Conservation (phyloP, 2,797 vertebrate species). For the Poeciliopsis paucimaculata region DNA sequence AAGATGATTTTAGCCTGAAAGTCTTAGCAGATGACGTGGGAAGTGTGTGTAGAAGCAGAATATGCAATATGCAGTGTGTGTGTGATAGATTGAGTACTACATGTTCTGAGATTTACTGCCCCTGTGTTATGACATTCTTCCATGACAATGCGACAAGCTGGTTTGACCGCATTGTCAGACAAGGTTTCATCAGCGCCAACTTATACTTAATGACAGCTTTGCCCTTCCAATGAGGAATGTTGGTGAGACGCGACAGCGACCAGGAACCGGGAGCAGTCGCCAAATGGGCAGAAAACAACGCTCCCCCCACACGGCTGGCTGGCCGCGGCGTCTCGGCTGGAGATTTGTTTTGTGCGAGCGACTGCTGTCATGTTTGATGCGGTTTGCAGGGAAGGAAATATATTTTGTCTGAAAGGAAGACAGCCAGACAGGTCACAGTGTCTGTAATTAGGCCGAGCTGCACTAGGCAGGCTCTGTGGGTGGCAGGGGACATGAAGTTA, state of each 20-base stretch:
- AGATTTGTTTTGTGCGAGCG: constrained; percentile 29
- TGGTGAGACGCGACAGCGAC: constrained; percentile 41
- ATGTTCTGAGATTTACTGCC: constrained; percentile 4
- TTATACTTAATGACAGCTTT: constrained; percentile 67
- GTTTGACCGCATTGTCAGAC: constrained; percentile 71
- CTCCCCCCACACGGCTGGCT: constrained; percentile 8
- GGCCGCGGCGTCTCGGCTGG: constrained; percentile 21
- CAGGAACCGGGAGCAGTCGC: constrained; percentile 28
- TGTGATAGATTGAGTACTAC: constrained; percentile 17
- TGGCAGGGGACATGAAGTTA: constrained; percentile 39
- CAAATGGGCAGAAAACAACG: constrained; percentile 39
- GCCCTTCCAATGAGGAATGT: constrained; percentile 41
- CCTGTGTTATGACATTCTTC: constrained; percentile 37
- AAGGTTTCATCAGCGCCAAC: constrained; percentile 33
- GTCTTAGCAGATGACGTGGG: not conserved
- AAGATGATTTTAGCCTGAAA: not conserved
- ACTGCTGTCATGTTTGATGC: constrained; percentile 43
- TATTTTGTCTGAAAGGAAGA: constrained; percentile 53
- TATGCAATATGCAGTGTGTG: not conserved
- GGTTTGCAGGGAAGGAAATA: constrained; percentile 50
- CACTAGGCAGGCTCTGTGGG: constrained; percentile 28
- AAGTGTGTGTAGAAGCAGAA: constrained; percentile 3
- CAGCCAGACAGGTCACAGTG: constrained; percentile 37
- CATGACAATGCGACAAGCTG: constrained; percentile 43
- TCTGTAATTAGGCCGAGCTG: constrained; percentile 2